phyloP scores from a whole-genome alignment of 2,113 vertebrate species.

The Halcyon malimbica region DNA sequence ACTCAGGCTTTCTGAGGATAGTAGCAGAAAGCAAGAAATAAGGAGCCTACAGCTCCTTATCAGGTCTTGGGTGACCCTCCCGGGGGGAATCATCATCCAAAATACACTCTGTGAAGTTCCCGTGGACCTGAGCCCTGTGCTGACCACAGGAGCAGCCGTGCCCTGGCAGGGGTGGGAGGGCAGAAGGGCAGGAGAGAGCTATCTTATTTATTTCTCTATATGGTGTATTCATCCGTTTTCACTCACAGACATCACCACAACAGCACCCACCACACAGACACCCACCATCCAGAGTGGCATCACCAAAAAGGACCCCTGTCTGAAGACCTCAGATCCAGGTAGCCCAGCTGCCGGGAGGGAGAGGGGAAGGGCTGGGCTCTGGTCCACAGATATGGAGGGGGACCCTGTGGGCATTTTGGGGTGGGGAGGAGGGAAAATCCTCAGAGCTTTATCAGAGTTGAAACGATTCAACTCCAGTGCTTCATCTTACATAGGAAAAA shows the following conservation, averaged over 20 bases:
- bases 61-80: not conserved
- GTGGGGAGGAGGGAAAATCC: not conserved
- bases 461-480: fast-evolving
- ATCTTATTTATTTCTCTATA: not conserved
- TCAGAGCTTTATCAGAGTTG: not conserved
- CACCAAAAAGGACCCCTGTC: not conserved
- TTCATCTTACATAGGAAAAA: not conserved
- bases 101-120: fast-evolving
- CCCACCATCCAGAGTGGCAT: not conserved
- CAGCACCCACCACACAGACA: fast-evolving
- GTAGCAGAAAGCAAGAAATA: not conserved
- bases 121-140: fast-evolving
- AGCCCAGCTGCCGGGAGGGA: not conserved
- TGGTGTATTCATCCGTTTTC: not conserved
- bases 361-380: not conserved
- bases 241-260: not conserved
- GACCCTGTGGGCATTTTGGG: not conserved
- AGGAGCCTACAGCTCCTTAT: not conserved
- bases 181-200: not conserved
- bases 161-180: not conserved
- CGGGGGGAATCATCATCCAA: fast-evolving
- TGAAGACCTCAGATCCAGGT: not conserved
- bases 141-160: not conserved
- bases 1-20: not conserved
- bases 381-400: not conserved